phyloP scores from a whole-genome alignment of 1,140 invertebrate species.

The Conus betulinus region DNA sequence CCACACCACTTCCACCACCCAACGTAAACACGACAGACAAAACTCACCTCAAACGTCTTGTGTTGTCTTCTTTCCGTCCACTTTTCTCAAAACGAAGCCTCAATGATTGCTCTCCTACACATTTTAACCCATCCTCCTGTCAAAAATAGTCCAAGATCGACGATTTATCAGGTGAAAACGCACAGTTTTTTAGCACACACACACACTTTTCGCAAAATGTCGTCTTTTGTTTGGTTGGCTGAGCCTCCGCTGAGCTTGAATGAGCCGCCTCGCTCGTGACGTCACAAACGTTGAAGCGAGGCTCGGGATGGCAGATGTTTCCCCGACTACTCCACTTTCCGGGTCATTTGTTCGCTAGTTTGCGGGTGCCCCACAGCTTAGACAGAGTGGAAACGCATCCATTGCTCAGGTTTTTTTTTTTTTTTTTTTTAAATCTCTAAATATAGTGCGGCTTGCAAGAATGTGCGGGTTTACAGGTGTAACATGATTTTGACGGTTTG shows the following conservation, averaged over 20 bases:
- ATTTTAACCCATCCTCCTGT: not conserved
- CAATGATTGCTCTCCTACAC: not conserved
- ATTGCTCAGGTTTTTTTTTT: no score
- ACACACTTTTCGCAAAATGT: not conserved
- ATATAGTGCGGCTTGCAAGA: no score
- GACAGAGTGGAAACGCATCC: no score
- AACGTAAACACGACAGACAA: not conserved
- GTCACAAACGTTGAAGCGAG: not conserved
- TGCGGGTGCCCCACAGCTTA: no score
- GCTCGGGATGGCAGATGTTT: slow-evolving; percentile 1
- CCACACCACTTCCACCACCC: no score
- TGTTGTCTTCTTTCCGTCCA: not conserved
- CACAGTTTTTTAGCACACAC: not conserved
- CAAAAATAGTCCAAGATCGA: not conserved
- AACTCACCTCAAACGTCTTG: not conserved
- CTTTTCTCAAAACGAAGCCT: not conserved
- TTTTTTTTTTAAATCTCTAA: no score
- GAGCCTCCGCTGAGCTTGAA: not conserved
- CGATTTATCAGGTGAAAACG: not conserved
- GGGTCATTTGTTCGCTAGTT: not conserved
- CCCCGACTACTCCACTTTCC: not conserved
- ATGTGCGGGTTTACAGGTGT: no score
- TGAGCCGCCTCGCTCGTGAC: not conserved
- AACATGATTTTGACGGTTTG: no score
- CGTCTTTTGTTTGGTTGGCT: slow-evolving; percentile 5